Evolutionary conservation across 2,888 invertebrate species (phyloP), one percentile per base, ranked within the genome.

Genomic region (Sphaerophoria taeniata): DNA sequence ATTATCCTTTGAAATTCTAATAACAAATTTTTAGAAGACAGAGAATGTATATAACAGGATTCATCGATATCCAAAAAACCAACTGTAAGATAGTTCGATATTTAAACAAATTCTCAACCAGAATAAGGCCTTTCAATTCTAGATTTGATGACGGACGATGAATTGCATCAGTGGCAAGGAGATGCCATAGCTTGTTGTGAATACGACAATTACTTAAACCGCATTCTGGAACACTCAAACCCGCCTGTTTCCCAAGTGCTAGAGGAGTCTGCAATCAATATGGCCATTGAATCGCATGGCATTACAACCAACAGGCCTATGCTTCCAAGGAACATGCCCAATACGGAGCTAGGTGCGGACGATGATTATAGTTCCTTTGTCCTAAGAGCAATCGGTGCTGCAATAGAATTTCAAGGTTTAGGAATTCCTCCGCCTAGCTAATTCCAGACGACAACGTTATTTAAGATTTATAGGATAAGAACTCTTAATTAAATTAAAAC

Each of bases 81-180:
- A 0, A 65, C n/a, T 6, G 34, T 16, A 45, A 24, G 34, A 55
- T 16, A 3, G 7, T 45, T 12, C 7, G 14, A 49, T 6, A 39
- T 9, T 3, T 6, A 55, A 39, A 43, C 11, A 43, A 11, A 43
- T 11, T 11, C 4, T 12, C 9, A 43, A 11, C 6, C 2, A 43
- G 12, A n/a, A 36, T 11, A n/a, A 33, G 31, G 39, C 7, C 34
- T 3, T 3, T 16, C 0, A 12, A 47, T 82, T 82, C 0, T 74
- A 89, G 89, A 88, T 83, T 79, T 89, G 76, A 89, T 89, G 89
- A 88, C 88, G 9, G 88, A 88, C 36, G 88, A 88, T 11, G 88
- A 89, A 61, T 75, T 89, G 51, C 75, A 87, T 45, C 83, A 88
- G 55, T 89, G 89, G 89, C 89, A 89, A 58, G 87, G 88, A 11